Percentiles rank a stretch among this genome's conserved stretches.
These are phyloP conservation scores for Sceloporus tristichus DNA, from an alignment of 2,113 vertebrate species.

Conservation along the genomic window DNA sequence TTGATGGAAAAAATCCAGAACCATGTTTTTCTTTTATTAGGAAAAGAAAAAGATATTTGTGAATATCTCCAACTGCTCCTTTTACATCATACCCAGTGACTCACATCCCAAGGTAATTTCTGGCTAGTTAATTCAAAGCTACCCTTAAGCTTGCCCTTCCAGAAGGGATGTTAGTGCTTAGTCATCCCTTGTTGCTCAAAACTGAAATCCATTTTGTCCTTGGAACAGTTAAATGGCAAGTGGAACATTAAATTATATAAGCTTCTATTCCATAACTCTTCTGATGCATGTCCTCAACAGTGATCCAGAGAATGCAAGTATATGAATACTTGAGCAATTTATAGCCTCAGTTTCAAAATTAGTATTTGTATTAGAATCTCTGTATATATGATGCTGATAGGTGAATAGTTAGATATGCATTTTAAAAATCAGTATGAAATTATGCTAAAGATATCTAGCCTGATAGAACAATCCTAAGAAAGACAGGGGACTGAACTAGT, in stretches of 20 bases:
- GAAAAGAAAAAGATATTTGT: neutral
- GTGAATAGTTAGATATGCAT: neutral
- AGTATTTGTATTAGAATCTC: neutral
- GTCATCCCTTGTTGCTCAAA: constrained; percentile 15
- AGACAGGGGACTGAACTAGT: neutral
- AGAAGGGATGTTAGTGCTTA: constrained; percentile 9
- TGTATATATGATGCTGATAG: neutral
- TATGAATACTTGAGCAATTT: neutral
- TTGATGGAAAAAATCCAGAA: neutral
- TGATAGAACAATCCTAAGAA: neutral
- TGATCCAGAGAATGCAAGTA: neutral
- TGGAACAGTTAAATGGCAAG: constrained; percentile 9
- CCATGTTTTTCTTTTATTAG: neutral
- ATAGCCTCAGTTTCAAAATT: neutral
- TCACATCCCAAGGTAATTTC: constrained; percentile 2
- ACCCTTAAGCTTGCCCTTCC: constrained; percentile 1
- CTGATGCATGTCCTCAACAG: neutral
- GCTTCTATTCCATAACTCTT: neutral
- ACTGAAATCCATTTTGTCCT: constrained; percentile 9
- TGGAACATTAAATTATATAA: neutral
- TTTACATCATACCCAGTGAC: neutral
- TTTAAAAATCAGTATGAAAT: neutral
- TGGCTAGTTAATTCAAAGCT: neutral
- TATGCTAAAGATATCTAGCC: neutral
- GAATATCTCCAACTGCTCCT: constrained; percentile 1